These are phyloP conservation scores for Tamias sibiricus DNA, from an alignment of 2,113 vertebrate genomes.

Conservation along the genomic window DNA sequence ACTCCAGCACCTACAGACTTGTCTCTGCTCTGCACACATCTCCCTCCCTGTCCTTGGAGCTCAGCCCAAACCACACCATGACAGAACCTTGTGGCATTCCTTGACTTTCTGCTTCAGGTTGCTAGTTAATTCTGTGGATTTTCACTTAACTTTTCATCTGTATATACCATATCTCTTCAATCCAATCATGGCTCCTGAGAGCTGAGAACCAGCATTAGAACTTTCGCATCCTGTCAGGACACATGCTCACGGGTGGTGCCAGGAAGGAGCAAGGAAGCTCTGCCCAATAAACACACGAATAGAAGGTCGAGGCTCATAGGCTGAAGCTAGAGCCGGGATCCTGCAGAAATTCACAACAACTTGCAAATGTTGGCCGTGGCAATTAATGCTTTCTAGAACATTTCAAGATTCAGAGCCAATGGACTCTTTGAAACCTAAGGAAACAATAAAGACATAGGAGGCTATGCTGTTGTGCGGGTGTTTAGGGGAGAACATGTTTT, in stretches of 20 bases:
- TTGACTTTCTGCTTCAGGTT: not conserved
- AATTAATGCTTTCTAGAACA: not conserved
- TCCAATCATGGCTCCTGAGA: not conserved
- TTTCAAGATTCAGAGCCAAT: not conserved
- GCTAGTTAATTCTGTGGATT: not conserved
- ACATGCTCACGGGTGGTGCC: fast-evolving
- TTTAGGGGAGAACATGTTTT: not conserved
- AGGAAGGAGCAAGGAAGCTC: too few species aligned
- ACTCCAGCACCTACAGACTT: not conserved
- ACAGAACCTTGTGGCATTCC: not conserved
- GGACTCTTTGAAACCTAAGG: not conserved
- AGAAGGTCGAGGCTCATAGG: too few species aligned
- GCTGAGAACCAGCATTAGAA: not conserved
- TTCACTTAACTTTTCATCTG: not conserved
- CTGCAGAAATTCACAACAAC: fast-evolving
- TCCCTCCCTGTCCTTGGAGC: not conserved
- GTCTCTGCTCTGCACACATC: not conserved
- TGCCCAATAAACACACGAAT: not conserved
- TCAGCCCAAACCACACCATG: not conserved
- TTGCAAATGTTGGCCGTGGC: fast-evolving
- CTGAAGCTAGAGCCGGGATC: not conserved
- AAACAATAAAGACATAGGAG: not conserved
- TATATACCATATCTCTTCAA: not conserved
- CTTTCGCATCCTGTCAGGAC: not conserved
- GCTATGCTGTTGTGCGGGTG: not conserved